These are phyloP conservation scores for Cephus pulcher DNA, from an alignment of 2,888 invertebrate species.

Conservation along the genomic window DNA sequence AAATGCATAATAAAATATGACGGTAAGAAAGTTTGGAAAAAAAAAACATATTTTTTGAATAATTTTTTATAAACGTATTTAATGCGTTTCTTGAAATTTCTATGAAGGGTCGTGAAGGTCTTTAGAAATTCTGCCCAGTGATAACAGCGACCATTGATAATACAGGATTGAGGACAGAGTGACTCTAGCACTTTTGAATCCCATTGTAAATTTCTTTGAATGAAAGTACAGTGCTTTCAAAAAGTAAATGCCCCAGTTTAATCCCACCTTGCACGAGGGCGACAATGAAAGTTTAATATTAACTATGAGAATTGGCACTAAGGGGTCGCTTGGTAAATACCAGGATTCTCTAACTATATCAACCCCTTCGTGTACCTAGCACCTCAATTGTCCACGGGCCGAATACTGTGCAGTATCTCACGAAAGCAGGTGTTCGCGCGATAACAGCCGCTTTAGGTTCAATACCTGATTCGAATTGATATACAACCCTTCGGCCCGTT, in stretches of 20 bases:
- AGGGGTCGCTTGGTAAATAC: not conserved
- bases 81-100: not conserved
- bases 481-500: slow-evolving; percentile 27
- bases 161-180: not conserved
- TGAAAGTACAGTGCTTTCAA: not conserved
- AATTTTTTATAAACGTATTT: not conserved
- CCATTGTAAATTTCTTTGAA: not conserved
- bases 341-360: slow-evolving; percentile 24
- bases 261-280: not conserved
- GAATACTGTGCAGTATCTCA: slow-evolving; percentile 24
- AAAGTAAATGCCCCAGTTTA: not conserved
- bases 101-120: not conserved
- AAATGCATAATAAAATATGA: too few relatives aligned
- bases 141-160: not conserved
- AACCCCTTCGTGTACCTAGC: slow-evolving; percentile 22
- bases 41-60: not conserved
- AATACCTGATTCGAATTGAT: slow-evolving; percentile 24
- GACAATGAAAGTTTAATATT: not conserved
- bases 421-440: slow-evolving; percentile 39
- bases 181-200: not conserved
- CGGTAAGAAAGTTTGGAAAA: too few relatives aligned
- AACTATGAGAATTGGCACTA: not conserved
- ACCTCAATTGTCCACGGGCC: not conserved
- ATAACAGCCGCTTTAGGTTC: slow-evolving; percentile 29
- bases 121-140: not conserved